Conservation (phyloP, 2,888 invertebrate genomes). For the Pemphredon lugubris region DNA sequence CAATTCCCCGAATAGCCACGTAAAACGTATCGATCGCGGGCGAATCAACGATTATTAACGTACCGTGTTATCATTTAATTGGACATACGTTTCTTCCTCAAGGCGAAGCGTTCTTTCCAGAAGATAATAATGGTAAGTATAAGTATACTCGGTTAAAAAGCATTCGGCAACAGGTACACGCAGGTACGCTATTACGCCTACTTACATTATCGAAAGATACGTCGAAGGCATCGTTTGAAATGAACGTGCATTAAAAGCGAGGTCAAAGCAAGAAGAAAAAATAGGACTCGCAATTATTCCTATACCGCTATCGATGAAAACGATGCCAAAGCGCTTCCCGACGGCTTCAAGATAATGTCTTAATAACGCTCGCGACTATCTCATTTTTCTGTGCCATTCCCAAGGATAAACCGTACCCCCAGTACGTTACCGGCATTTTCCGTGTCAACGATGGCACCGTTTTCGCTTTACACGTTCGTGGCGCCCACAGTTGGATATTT, state of each 20-base stretch:
- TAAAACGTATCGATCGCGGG: too few species aligned
- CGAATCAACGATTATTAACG: background rate
- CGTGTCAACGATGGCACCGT: background rate
- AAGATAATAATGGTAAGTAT: conserved; percentile 10
- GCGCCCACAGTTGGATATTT: background rate
- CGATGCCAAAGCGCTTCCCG: conserved; percentile 24
- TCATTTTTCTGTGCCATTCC: conserved; percentile 20
- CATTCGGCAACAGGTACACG: conserved; percentile 11
- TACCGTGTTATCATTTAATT: background rate
- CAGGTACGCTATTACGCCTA: background rate
- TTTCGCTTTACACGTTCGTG: background rate
- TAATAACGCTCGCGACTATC: conserved; percentile 21
- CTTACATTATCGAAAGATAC: background rate
- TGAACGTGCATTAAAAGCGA: conserved; percentile 10
- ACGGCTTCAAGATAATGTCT: conserved; percentile 30
- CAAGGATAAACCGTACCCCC: conserved; percentile 23
- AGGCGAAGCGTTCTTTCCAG: background rate
- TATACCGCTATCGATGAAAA: conserved; percentile 30
- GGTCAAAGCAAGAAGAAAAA: conserved; percentile 8
- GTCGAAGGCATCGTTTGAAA: conserved; percentile 18
- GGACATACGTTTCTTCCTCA: background rate
- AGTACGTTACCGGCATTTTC: conserved; percentile 5
- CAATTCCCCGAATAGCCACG: too few species aligned
- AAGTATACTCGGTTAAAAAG: conserved; percentile 6
- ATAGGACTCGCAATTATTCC: conserved; percentile 37